Percentiles rank a stretch among this genome's conserved stretches.
phyloP scores from a whole-genome alignment of 2,888 invertebrate genomes.

The Drosophila infuscata region DNA sequence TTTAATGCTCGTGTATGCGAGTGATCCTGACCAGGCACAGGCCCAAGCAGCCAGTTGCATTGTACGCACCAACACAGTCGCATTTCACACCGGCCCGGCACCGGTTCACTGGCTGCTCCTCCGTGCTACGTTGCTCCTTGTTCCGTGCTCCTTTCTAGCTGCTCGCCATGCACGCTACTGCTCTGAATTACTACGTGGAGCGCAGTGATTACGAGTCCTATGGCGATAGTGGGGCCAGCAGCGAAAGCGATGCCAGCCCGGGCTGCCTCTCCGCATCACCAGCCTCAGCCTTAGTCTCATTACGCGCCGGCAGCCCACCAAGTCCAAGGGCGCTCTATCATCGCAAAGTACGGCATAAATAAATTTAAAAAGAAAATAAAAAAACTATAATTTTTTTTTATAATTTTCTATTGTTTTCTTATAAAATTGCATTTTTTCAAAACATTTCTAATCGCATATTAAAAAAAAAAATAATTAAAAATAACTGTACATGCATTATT shows the following conservation, averaged over 20 bases:
- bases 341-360: constrained; percentile 56
- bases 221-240: constrained; percentile 43
- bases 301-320: constrained; percentile 50
- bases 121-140: constrained; percentile 8
- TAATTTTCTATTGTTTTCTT: not conserved
- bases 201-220: constrained; percentile 68
- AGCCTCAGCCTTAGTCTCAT: constrained; percentile 46
- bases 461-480: not conserved
- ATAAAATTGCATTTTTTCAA: not conserved
- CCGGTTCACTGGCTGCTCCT: constrained; percentile 75
- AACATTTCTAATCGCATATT: not conserved
- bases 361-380: not conserved
- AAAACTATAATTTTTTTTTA: not conserved
- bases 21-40: constrained; percentile 39
- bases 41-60: constrained; percentile 75
- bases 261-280: constrained; percentile 41
- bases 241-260: constrained; percentile 56
- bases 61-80: constrained; percentile 82
- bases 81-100: constrained; percentile 82
- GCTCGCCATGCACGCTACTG: constrained; percentile 64
- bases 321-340: constrained; percentile 5
- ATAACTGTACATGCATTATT: not conserved
- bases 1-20: constrained; percentile 52
- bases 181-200: constrained; percentile 72
- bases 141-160: constrained; percentile 4